Conservation (phyloP, 2,888 invertebrate species). For the Ormyrus labotus region DNA sequence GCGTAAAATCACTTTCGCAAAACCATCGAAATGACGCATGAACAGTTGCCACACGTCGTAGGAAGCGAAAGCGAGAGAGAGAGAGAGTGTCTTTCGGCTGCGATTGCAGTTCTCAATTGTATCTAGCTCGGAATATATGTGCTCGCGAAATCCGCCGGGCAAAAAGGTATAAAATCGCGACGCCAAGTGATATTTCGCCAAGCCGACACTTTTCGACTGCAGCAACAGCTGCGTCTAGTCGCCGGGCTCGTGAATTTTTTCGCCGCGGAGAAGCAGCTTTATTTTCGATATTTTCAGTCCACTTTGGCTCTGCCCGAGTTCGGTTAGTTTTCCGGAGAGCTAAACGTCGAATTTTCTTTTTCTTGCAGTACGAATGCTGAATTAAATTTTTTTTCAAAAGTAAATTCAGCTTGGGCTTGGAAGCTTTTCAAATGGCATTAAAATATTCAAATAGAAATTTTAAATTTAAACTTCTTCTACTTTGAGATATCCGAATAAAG, state of each 20-base stretch:
- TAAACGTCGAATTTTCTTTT: no score
- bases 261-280: constrained; percentile 21
- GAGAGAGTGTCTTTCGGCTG: constrained; percentile 14
- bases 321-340: no score
- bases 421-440: no score
- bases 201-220: constrained; percentile 28
- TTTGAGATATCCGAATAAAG: no score
- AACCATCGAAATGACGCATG: no score
- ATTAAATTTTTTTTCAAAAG: no score
- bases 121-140: not conserved
- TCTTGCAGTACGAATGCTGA: no score
- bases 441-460: no score
- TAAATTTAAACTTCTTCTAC: no score
- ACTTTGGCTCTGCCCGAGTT: not conserved
- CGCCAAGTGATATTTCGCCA: constrained; percentile 29
- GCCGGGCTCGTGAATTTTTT: constrained; percentile 22
- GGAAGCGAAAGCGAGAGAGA: not conserved
- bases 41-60: not conserved
- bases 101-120: constrained; percentile 13
- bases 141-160: not conserved
- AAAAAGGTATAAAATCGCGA: not conserved
- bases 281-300: not conserved
- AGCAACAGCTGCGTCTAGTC: constrained; percentile 43
- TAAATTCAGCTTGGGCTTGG: no score
- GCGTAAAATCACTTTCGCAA: no score